Base-by-base conservation (phyloP, 2,888 invertebrate genomes). In the Hydropsyche betteni region DNA sequence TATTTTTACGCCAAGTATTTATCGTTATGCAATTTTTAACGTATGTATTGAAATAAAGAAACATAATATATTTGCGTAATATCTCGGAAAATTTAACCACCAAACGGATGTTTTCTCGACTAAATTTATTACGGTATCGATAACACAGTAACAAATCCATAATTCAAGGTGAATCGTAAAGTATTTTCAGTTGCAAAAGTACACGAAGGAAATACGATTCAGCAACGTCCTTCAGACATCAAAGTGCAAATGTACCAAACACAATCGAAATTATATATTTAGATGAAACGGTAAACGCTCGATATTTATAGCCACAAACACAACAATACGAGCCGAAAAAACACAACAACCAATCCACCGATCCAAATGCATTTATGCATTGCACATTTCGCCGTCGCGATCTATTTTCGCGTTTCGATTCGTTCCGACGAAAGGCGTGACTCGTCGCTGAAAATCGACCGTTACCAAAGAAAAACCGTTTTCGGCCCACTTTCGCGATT, bases 111-210 rank as follows among this genome's bases (percentile, higher is more conserved):
- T 34, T 64, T 64, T 36, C 6, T 36, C 64, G n/a, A 34, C 34
- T 10, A 64, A n/a, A 61, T 12, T 24, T 61, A 10, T 33, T 33
- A 33, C 64, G 36, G 34, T 10, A 33, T n/a, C 8, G 64, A 2
- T 8, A 64, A 34, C 36, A 12, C 36, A 36, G 36, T 36, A 64
- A 64, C 64, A 64, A 44, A 34, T 64, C 34, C 6, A 34, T 10
- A 64, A 64, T 64, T 64, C 64, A 64, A 64, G 64, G 64, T 64
- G n/a, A 34, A 33, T n/a, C n/a, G 6, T 44, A 44, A 55, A 5
- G 64, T 64, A 64, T 64, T 64, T 64, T 64, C 64, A 64, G 36
- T n/a, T 61, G n/a, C 16, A 55, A 24, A 10, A 7, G 64, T 34
- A 64, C 36, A 10, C 34, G 61, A 16, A 24, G 16, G 24, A 0